phyloP scores from a whole-genome alignment of 2,113 vertebrate genomes.

The Micromys minutus region DNA sequence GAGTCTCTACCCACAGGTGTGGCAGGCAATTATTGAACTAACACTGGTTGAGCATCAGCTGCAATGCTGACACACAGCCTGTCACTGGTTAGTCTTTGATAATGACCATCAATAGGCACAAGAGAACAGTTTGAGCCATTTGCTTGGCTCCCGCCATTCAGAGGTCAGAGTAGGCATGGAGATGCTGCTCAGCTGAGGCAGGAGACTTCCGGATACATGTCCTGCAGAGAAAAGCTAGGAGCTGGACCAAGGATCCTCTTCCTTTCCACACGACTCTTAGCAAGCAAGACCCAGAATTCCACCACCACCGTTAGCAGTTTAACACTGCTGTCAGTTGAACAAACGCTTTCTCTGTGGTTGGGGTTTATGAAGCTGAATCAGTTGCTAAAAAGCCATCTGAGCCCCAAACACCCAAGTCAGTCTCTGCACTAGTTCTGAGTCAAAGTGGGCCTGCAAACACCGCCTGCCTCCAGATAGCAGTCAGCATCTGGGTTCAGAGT shows the following conservation, averaged over 20 bases:
- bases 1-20: neutral
- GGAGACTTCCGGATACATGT: neutral
- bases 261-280: neutral
- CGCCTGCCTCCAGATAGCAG: neutral
- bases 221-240: neutral
- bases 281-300: constrained; percentile 1
- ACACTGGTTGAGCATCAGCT: neutral
- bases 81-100: neutral
- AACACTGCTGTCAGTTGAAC: neutral
- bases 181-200: neutral
- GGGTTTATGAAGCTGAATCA: neutral
- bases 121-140: neutral
- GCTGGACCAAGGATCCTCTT: too few relatives aligned
- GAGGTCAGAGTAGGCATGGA: neutral
- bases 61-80: neutral
- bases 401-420: constrained; percentile 31
- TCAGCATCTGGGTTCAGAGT: neutral
- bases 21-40: neutral
- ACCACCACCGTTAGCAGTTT: constrained; percentile 1
- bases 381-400: neutral
- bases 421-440: neutral
- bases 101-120: neutral
- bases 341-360: neutral
- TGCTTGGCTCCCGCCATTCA: neutral
- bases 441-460: neutral